A percentile compares a stretch with the other conserved stretches of the same genome.
phyloP scores from a whole-genome alignment of 35 echinoderm and acorn worm genomes.

The Lytechinus variegatus region DNA sequence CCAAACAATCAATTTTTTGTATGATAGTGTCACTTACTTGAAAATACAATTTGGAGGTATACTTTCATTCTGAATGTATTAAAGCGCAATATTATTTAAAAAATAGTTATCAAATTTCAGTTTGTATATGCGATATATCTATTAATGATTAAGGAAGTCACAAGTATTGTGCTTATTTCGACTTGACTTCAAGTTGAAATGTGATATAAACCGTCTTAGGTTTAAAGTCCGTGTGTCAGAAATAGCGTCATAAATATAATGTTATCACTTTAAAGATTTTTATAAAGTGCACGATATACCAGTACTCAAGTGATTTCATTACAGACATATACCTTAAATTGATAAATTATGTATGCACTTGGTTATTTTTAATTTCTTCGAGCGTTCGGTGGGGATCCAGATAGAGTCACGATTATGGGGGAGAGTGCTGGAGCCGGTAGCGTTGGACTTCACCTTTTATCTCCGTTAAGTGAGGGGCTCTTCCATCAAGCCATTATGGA shows the following conservation, averaged over 20 bases:
- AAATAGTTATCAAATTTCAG: neutral
- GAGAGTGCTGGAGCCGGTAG: slow-evolving; percentile 72
- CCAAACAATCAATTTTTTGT: too few species aligned
- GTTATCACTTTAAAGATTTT: neutral
- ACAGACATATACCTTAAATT: neutral
- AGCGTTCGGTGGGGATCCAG: slow-evolving; percentile 79
- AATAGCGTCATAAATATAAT: neutral
- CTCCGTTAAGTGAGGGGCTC: slow-evolving; percentile 58
- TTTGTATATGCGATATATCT: too few species aligned
- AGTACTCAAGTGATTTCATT: neutral
- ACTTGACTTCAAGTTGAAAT: neutral
- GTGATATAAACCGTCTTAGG: neutral
- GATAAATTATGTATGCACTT: neutral
- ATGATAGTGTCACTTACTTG: too few species aligned
- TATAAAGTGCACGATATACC: neutral
- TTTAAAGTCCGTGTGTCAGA: neutral
- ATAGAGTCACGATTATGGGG: slow-evolving; percentile 72
- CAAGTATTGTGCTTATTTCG: neutral
- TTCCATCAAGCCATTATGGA: slow-evolving; percentile 80
- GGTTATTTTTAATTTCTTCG: neutral
- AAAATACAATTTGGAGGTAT: too few species aligned
- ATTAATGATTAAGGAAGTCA: too few species aligned
- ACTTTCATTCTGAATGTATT: too few species aligned
- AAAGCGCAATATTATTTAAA: too few species aligned
- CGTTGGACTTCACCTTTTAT: slow-evolving; percentile 65